A percentile compares a stretch with the other conserved stretches of the same genome.
Evolutionary conservation across 1,140 invertebrate species (phyloP).

Genomic region (Bombus breviceps): DNA sequence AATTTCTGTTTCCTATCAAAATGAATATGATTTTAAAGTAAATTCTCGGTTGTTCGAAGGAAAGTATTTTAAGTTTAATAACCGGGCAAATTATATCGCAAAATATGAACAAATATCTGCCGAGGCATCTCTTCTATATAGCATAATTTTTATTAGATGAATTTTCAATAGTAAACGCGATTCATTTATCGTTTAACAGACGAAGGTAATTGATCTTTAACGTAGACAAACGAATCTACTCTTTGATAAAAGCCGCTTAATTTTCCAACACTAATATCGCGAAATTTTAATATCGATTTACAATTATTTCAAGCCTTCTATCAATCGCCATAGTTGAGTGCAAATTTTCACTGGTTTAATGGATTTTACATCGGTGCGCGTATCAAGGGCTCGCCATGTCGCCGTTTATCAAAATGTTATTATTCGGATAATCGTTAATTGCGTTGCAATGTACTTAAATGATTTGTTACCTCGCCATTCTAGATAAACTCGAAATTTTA

Average conservation of each 20-base stretch:
- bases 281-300: constrained; percentile 26
- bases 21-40: background rate
- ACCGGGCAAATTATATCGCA: background rate
- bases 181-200: background rate
- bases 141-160: background rate
- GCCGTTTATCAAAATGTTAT: constrained; percentile 38
- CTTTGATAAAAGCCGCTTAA: background rate
- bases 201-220: background rate
- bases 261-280: background rate
- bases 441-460: background rate
- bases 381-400: background rate
- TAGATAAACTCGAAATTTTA: background rate
- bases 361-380: constrained; percentile 13
- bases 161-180: background rate
- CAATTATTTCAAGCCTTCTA: constrained; percentile 19
- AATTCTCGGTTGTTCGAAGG: background rate
- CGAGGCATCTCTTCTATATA: too few relatives aligned
- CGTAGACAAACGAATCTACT: background rate
- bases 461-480: background rate
- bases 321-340: constrained; percentile 1
- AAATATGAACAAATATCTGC: too few relatives aligned
- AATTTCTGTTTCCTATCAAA: background rate
- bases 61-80: background rate
- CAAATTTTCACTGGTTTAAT: constrained; percentile 22
- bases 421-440: constrained; percentile 42